Percentiles rank a stretch among this genome's conserved stretches.
phyloP scores from a whole-genome alignment of 2,888 invertebrate genomes.

The Nomada hirtipes region DNA sequence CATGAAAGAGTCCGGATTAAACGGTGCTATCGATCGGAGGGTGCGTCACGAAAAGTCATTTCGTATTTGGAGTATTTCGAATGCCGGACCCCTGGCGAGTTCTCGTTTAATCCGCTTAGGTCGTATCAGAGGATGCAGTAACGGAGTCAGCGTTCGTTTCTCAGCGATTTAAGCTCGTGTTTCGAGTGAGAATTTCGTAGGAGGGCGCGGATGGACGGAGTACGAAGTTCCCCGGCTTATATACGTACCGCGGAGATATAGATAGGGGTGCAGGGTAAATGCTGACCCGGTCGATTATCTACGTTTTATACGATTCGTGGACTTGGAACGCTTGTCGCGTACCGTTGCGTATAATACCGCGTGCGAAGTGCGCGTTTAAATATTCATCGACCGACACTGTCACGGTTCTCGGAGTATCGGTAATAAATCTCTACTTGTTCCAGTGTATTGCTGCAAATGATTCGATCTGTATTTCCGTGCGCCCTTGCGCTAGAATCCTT shows the following conservation, averaged over 20 bases:
- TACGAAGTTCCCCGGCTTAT: background rate
- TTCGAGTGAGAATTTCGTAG: slow-evolving; percentile 43
- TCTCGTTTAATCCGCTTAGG: slow-evolving; percentile 52
- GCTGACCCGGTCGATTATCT: slow-evolving; percentile 14
- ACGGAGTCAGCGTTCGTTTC: slow-evolving; percentile 4
- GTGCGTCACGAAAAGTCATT: slow-evolving; percentile 62
- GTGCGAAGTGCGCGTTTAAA: slow-evolving; percentile 29
- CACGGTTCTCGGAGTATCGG: background rate
- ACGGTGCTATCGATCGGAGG: slow-evolving; percentile 59
- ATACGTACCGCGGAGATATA: background rate
- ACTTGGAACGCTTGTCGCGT: background rate
- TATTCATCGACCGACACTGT: slow-evolving; percentile 38
- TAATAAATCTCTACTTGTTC: background rate
- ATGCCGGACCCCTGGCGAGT: slow-evolving; percentile 1
- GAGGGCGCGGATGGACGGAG: background rate
- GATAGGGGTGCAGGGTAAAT: background rate
- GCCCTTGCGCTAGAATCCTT: background rate
- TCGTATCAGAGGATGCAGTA: background rate
- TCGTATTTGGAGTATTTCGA: slow-evolving; percentile 39
- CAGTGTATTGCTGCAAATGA: background rate
- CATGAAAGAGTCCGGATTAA: slow-evolving; percentile 66
- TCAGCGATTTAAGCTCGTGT: slow-evolving; percentile 17
- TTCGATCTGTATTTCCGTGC: background rate
- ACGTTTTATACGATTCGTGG: background rate
- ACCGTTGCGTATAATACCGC: background rate